These are phyloP conservation scores for Calidris pygmaea DNA, from an alignment of 2,113 vertebrate species.

Conservation along the genomic window DNA sequence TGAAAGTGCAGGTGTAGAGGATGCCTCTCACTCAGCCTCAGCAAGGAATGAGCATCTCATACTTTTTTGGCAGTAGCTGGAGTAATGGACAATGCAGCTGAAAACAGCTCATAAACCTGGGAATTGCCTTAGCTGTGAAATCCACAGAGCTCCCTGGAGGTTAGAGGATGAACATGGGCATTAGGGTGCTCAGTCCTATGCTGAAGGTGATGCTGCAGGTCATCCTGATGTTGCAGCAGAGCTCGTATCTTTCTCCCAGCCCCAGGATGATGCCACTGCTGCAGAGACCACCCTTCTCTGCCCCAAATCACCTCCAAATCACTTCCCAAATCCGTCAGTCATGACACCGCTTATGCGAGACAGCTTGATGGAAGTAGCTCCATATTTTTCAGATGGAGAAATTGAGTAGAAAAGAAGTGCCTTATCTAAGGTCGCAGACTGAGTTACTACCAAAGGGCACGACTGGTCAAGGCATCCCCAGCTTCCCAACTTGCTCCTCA, in stretches of 20 bases:
- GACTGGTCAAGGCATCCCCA: not conserved
- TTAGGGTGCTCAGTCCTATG: not conserved
- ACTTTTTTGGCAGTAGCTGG: not conserved
- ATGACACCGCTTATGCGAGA: not conserved
- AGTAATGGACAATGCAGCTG: not conserved
- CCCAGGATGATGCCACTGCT: rapidly evolving
- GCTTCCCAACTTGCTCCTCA: not conserved
- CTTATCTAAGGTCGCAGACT: not conserved
- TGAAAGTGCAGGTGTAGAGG: not conserved
- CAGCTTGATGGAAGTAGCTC: not conserved
- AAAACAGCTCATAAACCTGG: not conserved
- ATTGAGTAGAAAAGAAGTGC: not conserved
- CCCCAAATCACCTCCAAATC: not conserved
- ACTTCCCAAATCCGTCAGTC: not conserved
- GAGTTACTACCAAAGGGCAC: not conserved
- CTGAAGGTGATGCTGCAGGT: not conserved
- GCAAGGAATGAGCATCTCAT: not conserved
- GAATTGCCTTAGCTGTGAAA: not conserved
- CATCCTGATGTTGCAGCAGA: not conserved
- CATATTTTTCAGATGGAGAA: not conserved
- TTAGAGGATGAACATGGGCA: not conserved
- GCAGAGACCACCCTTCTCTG: not conserved
- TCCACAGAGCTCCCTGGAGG: not conserved
- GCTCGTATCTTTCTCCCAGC: not conserved
- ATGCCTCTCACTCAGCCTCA: not conserved